Evolutionary conservation across 2,888 invertebrate species (phyloP).

Genomic region (Chrysolina oricalcia): DNA sequence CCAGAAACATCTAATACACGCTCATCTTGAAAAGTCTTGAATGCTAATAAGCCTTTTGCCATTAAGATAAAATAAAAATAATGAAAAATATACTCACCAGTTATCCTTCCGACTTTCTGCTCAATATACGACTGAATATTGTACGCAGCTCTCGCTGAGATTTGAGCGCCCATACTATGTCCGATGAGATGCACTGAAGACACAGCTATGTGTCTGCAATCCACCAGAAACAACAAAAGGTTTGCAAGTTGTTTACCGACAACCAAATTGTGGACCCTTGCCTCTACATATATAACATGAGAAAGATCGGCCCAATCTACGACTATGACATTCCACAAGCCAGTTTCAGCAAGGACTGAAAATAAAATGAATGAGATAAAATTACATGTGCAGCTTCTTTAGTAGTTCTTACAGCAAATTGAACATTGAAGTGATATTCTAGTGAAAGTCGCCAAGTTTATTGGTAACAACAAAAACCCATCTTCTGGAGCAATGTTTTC

Average conservation of each 20-base stretch:
- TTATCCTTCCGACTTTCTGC: slow-evolving; percentile 68
- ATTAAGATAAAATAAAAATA: not conserved
- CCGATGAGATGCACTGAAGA: slow-evolving; percentile 71
- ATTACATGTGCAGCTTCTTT: not conserved
- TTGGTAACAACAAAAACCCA: too few relatives aligned
- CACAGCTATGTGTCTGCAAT: slow-evolving; percentile 52
- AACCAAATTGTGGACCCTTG: slow-evolving; percentile 70
- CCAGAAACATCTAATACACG: too few relatives aligned
- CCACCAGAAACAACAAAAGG: slow-evolving; percentile 60
- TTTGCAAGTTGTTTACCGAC: slow-evolving; percentile 71
- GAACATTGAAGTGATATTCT: too few relatives aligned
- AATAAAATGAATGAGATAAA: not conserved
- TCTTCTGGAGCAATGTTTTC: too few relatives aligned
- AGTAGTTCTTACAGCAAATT: too few relatives aligned
- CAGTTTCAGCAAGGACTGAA: slow-evolving; percentile 62
- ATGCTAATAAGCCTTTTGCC: too few relatives aligned
- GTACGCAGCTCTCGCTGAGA: slow-evolving; percentile 71
- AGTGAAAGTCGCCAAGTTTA: too few relatives aligned
- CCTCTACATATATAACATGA: slow-evolving; percentile 71
- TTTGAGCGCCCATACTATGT: slow-evolving; percentile 75
- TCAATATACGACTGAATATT: slow-evolving; percentile 62
- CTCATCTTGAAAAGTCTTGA: too few relatives aligned
- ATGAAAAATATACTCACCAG: slow-evolving; percentile 60
- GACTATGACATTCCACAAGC: slow-evolving; percentile 72
- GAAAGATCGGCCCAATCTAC: slow-evolving; percentile 75